A percentile compares a stretch with the other conserved stretches of the same genome.
Evolutionary conservation across 2,797 vertebrate genomes (phyloP).

Genomic region (Pterois miles): DNA sequence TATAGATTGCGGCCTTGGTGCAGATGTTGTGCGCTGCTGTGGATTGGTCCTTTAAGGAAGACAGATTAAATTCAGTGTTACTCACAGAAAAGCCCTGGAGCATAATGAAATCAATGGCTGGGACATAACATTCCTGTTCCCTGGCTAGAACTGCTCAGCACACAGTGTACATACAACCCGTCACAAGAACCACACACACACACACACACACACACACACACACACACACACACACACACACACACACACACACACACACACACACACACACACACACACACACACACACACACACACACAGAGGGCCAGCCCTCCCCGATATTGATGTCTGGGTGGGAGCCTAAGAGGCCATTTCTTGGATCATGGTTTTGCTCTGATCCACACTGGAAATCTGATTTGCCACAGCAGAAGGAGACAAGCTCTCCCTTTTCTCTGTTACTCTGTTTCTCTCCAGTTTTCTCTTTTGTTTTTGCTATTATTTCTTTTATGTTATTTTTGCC

Average conservation of each 20-base stretch:
- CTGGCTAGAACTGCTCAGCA: conserved; percentile 56
- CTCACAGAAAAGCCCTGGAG: conserved; percentile 71
- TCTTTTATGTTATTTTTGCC: background rate
- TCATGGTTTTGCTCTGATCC: conserved; percentile 62
- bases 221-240: conserved; percentile 40
- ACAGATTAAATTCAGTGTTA: conserved; percentile 69
- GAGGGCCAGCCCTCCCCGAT: conserved; percentile 56
- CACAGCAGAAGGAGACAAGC: conserved; percentile 41
- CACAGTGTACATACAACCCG: conserved; percentile 55
- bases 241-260: background rate
- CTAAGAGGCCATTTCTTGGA: conserved; percentile 64
- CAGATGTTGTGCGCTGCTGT: conserved; percentile 46
- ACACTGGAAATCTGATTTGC: conserved; percentile 68
- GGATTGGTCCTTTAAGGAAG: conserved; percentile 65
- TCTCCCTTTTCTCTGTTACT: background rate
- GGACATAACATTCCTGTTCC: conserved; percentile 73
- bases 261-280: background rate
- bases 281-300: conserved; percentile 18
- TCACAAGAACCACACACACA: conserved; percentile 32
- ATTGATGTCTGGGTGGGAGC: conserved; percentile 68
- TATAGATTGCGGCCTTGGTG: conserved; percentile 62
- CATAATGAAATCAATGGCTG: conserved; percentile 78
- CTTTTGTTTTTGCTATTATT: background rate
- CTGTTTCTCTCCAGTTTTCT: conserved; percentile 18
- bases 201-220: conserved; percentile 26